Conservation (phyloP, 1,140 invertebrate genomes). For the Caenorhabditis brenneri region DNA sequence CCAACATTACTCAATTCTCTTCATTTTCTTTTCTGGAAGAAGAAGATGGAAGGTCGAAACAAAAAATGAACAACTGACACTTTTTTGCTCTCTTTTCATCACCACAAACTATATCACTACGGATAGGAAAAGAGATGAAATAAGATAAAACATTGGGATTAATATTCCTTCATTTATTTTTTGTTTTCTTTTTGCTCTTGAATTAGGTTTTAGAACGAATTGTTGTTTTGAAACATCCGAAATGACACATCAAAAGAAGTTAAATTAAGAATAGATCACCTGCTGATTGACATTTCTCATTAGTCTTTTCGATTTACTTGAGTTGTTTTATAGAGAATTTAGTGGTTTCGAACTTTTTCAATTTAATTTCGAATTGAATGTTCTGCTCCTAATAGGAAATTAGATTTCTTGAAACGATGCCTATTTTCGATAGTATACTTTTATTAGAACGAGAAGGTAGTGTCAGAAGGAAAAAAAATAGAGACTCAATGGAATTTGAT, state of each 20-base stretch:
- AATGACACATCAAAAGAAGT: no score
- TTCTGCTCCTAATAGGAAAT: no score
- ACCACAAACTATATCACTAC: conserved; percentile 1
- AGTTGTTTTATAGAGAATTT: background rate
- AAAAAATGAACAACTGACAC: background rate
- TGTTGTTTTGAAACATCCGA: no score
- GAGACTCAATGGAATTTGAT: background rate
- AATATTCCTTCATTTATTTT: background rate
- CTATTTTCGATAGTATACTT: background rate
- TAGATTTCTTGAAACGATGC: background rate
- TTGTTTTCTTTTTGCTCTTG: no score
- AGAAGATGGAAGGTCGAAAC: no score
- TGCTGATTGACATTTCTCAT: conserved; percentile 39
- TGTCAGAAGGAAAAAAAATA: no score
- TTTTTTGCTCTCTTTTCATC: background rate
- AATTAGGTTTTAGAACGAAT: no score
- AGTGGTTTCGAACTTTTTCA: background rate
- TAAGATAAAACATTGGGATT: background rate
- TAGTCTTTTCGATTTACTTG: background rate
- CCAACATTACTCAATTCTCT: background rate
- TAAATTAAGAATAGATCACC: background rate
- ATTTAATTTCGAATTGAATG: background rate
- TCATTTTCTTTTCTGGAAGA: background rate
- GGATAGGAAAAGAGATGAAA: background rate
- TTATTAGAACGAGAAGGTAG: background rate